phyloP scores from a whole-genome alignment of 2,113 vertebrate genomes.

The Epinephelus fuscoguttatus region DNA sequence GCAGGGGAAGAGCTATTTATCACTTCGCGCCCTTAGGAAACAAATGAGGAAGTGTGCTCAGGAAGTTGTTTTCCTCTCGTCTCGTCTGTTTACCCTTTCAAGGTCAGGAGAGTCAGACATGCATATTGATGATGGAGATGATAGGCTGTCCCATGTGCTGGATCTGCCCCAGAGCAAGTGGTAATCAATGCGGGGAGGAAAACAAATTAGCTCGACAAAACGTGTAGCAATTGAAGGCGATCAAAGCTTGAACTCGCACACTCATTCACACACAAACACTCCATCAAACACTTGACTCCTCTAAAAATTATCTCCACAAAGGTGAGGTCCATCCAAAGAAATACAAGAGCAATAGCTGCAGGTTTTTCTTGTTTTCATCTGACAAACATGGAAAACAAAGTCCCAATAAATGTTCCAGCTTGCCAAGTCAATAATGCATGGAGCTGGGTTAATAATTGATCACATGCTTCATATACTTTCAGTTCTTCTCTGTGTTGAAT shows the following conservation, averaged over 20 bases:
- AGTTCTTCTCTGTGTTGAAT: slow-evolving; percentile 67
- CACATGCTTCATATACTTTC: slow-evolving; percentile 58
- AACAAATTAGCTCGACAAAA: slow-evolving; percentile 60
- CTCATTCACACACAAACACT: background rate
- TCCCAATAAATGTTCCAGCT: slow-evolving; percentile 62
- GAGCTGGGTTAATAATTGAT: slow-evolving; percentile 75
- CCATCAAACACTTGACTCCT: background rate
- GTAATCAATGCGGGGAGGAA: slow-evolving; percentile 48
- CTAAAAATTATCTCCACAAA: slow-evolving; percentile 2
- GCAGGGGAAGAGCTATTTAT: slow-evolving; percentile 30
- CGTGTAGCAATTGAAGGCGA: slow-evolving; percentile 25
- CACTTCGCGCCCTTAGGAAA: slow-evolving; percentile 29
- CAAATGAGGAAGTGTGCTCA: background rate
- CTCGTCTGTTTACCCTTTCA: slow-evolving; percentile 35
- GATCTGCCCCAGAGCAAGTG: slow-evolving; percentile 47
- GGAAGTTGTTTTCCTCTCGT: slow-evolving; percentile 44
- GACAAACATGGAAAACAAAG: slow-evolving; percentile 61
- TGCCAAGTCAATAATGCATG: slow-evolving; percentile 71
- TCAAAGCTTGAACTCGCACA: slow-evolving; percentile 21
- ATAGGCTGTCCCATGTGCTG: background rate
- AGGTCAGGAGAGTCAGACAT: slow-evolving; percentile 48
- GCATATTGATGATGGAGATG: slow-evolving; percentile 50
- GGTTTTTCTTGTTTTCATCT: slow-evolving; percentile 39
- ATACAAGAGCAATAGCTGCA: slow-evolving; percentile 18
- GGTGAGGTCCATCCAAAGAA: slow-evolving; percentile 12